phyloP scores from a whole-genome alignment of 64 coral and sea anemone species.

The Stichodactyla helianthus region DNA sequence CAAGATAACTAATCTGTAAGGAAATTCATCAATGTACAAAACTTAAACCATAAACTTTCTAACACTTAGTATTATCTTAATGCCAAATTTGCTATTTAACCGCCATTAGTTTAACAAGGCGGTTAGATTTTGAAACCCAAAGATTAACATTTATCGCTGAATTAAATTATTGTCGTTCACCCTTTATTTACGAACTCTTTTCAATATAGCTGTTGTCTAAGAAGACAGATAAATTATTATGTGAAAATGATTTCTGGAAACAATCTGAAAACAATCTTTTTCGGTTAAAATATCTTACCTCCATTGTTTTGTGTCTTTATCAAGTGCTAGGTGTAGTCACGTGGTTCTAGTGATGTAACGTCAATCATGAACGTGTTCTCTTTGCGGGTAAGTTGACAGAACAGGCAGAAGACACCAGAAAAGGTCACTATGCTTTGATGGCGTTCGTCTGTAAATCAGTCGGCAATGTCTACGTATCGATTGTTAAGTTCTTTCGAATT shows the following conservation, averaged over 20 bases:
- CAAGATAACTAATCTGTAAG: not conserved
- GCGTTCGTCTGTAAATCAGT: not conserved
- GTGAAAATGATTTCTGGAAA: not conserved
- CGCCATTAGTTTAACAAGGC: too few species aligned
- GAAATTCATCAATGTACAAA: not conserved
- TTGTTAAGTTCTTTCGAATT: too few species aligned
- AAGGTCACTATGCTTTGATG: conserved; percentile 4
- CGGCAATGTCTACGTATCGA: too few species aligned
- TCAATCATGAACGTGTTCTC: not conserved
- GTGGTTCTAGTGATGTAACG: conserved; percentile 11
- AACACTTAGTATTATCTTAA: not conserved
- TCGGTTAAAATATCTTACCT: not conserved
- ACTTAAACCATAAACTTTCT: not conserved
- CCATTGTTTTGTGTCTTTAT: conserved; percentile 9
- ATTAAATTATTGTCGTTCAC: too few species aligned
- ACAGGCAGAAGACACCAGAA: not conserved
- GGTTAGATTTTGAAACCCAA: not conserved
- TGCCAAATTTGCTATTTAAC: not conserved
- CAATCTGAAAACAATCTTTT: not conserved
- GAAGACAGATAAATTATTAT: not conserved
- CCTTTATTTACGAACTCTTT: too few species aligned
- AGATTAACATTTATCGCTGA: not conserved
- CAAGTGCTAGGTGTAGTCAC: not conserved
- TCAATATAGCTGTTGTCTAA: not conserved
- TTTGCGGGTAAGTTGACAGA: not conserved